A percentile compares a stretch with the other conserved stretches of the same genome.
phyloP scores from a whole-genome alignment of 2,113 vertebrate species.

The Passer montanus region DNA sequence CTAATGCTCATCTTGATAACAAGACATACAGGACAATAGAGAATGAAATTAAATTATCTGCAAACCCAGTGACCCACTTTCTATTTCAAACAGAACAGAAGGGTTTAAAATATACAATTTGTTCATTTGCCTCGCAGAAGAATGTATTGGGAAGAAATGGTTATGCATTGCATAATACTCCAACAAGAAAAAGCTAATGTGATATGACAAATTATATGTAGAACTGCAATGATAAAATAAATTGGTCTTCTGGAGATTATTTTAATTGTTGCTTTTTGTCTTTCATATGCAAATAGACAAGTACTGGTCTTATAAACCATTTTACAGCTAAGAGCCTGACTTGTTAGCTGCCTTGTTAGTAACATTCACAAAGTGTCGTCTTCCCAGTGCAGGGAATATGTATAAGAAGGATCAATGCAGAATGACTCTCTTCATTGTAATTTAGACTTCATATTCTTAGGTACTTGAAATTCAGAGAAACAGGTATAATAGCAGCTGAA shows the following conservation, averaged over 20 bases:
- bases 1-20: not conserved
- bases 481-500: not conserved
- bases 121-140: not conserved
- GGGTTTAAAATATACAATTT: not conserved
- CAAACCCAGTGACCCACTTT: conserved; percentile 36
- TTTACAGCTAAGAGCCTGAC: not conserved
- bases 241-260: conserved; percentile 1
- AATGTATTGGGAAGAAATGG: not conserved
- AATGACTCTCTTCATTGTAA: not conserved
- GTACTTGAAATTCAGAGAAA: conserved; percentile 13
- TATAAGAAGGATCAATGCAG: not conserved
- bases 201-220: not conserved
- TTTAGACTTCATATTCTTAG: not conserved
- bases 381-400: not conserved
- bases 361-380: not conserved
- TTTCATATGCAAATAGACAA: conserved; percentile 41
- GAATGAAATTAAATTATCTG: conserved; percentile 12
- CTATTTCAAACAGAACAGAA: not conserved
- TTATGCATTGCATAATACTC: not conserved
- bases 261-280: not conserved
- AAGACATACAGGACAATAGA: not conserved
- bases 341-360: not conserved
- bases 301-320: not conserved
- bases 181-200: not conserved
- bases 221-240: not conserved